These are phyloP conservation scores for Danio jaintianensis DNA, from an alignment of 2,797 vertebrate species.

Conservation along the genomic window DNA sequence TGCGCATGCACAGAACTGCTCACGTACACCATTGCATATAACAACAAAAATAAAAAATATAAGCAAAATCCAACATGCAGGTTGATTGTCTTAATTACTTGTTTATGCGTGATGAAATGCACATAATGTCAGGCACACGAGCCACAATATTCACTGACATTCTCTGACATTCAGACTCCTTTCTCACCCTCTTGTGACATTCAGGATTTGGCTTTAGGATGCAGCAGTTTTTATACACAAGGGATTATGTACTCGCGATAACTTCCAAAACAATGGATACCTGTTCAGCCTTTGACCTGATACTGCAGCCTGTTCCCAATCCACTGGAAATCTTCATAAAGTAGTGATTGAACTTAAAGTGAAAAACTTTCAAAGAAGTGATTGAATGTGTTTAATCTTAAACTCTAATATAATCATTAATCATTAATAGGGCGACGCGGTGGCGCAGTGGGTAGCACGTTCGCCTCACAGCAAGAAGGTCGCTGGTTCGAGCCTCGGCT, in stretches of 20 bases:
- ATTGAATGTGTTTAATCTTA: not conserved
- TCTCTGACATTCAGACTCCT: not conserved
- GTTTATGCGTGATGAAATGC: not conserved
- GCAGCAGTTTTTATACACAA: not conserved
- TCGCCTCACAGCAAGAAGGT: too few relatives aligned
- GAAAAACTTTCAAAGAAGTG: not conserved
- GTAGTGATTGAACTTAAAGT: too few relatives aligned
- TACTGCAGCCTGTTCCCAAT: not conserved
- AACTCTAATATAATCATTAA: not conserved
- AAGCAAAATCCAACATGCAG: not conserved
- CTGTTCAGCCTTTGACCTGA: not conserved
- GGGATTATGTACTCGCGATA: not conserved
- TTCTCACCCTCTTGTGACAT: not conserved
- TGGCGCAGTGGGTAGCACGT: too few relatives aligned
- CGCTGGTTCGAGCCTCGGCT: too few relatives aligned
- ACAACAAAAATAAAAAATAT: not conserved
- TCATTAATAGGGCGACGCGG: too few relatives aligned
- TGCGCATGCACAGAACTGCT: not conserved
- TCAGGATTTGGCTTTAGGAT: slow-evolving; percentile 9
- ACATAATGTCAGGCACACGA: not conserved
- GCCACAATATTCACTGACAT: not conserved
- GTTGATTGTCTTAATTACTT: not conserved
- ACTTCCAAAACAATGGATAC: not conserved
- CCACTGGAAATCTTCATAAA: not conserved
- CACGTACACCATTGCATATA: not conserved